Evolutionary conservation across 2,888 invertebrate genomes (phyloP), one percentile per base, ranked within the genome.

Genomic region (Coremacera marginata): DNA sequence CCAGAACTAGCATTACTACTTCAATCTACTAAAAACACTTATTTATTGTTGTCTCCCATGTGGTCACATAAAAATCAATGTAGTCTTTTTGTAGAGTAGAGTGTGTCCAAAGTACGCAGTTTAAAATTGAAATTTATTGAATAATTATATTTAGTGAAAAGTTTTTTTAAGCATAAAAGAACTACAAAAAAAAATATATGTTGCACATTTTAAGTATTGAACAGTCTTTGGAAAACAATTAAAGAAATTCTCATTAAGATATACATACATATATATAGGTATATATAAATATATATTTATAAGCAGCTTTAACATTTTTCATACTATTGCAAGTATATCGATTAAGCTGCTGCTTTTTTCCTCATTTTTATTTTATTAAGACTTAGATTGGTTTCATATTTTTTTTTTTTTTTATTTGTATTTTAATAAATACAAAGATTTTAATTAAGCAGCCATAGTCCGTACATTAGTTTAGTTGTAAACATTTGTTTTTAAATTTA

Each of bases 361-460:
- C 44, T 44, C 22, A 55, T 19, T 55, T 19, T 19, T 55, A 55
- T 55, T 55, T 55, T 19, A 55, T 55, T 55, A 5, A 19, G 1
- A 1, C 22, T 55, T 55, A 55, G 22, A 55, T 19, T 55, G 55
- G n/a, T 22, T 19, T 22, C 19, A 55, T 44, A 44, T 44, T 44
- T 19, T 55, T 19, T 22, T 1, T 2, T 55, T 19, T 55, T 44
- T 62, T 31, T 22, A 44, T 67, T 8, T 22, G 19, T 60, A 31
- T 71, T 71, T 22, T 37, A 71, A 9, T 7, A 9, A 31, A 25
- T 14, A 67, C 44, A 34, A 3, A 71, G 37, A 44, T 55, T 70
- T 52, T 55, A 27, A 70, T 55, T 70, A 70, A 70, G 70, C 52
- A 70, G 70, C 70, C 31, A 37, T 44, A 55, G 57, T 37, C 60